Evolutionary conservation across 2,888 invertebrate species (phyloP).

Genomic region (Bimastos eiseni): DNA sequence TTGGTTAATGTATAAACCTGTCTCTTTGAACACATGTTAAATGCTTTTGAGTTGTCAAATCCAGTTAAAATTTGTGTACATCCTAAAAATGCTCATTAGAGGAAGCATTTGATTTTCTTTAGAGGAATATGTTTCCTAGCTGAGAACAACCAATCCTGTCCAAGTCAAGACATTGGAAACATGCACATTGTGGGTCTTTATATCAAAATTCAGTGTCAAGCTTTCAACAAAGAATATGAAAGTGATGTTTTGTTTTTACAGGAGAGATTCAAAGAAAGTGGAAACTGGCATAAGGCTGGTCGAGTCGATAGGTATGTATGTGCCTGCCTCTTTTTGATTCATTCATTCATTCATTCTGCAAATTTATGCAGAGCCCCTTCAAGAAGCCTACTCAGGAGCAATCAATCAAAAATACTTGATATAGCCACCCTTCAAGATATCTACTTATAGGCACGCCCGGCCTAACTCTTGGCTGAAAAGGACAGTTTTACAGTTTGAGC

Average conservation of each 20-base stretch:
- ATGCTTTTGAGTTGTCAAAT: neutral
- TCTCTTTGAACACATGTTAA: neutral
- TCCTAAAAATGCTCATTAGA: neutral
- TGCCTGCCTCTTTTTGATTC: neutral
- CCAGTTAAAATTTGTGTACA: neutral
- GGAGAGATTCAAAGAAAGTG: conserved; percentile 52
- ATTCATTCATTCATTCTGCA: no score
- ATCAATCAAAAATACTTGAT: no score
- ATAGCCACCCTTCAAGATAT: no score
- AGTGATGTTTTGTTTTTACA: no score
- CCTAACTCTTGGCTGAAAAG: no score
- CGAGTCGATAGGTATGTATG: conserved; percentile 42
- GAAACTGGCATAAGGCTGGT: conserved; percentile 64
- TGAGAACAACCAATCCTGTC: neutral
- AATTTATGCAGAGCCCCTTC: no score
- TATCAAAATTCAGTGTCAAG: no score
- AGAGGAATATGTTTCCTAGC: neutral
- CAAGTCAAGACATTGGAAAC: neutral
- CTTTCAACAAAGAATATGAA: no score
- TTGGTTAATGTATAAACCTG: neutral
- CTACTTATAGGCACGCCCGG: no score
- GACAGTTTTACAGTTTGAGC: neutral
- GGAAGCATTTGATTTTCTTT: neutral
- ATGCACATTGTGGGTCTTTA: no score
- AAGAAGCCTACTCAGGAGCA: no score